Evolutionary conservation across 1,140 invertebrate species (phyloP), one percentile per base, ranked within the genome.

Genomic region (Drosophila eugracilis): DNA sequence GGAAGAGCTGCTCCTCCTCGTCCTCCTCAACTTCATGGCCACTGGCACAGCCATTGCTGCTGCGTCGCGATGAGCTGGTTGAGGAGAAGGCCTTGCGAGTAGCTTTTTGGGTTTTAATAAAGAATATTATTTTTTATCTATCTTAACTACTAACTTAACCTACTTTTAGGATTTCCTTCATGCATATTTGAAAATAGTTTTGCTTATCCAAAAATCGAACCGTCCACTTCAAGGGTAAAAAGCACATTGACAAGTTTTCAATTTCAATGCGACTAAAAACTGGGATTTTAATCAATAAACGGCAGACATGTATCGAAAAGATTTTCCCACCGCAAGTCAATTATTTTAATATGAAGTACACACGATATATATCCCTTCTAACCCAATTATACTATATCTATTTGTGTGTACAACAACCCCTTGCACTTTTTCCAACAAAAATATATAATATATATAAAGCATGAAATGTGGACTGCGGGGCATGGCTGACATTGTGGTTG

Each of bases 271-370:
- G 60, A 22, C 21, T 65, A 28, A 65, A 65, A 59, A 65, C 14
- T 41, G 2, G 21, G 32, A 60, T 47, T 65, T 50, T 76, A 88
- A 89, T 89, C 85, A 89, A 89, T 89, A 89, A 85, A 45, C 41
- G 62, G 44, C 85, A 89, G 60, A 54, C 66, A 44, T 58, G 49
- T 42, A 50, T 44, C 44, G 41, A 37, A 24, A 62, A 76, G 71
- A 85, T 89, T 89, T 89, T 89, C 85, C 85, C 85, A 89, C 71
- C 66, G 60, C 45, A 45, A 62, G 57, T 85, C 66, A 85, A 86
- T 85, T 81, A 86, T 85, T 81, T 81, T 76, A 42, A 53, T 49
- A 69, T 63, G 60, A 78, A 58, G 62, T 34, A 45, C 12, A 72
- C 32, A 50, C 34, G 24, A 45, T 45, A 45, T 26, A 26, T 24